Evolutionary conservation across 2,888 invertebrate species (phyloP).

Genomic region (Ditula angustiorana): DNA sequence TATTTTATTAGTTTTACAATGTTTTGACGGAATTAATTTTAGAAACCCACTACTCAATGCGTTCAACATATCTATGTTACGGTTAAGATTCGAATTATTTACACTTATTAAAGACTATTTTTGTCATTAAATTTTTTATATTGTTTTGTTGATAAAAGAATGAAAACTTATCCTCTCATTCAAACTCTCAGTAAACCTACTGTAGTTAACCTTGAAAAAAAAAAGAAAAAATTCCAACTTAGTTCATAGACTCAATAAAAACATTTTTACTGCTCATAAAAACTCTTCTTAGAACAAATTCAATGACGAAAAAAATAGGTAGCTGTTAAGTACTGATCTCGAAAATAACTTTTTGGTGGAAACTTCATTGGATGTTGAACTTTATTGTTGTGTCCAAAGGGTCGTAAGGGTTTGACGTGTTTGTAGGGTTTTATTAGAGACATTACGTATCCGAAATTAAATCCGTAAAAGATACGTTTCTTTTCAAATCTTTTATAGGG

Average conservation of each 20-base stretch:
- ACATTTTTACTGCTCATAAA: conserved; percentile 12
- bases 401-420: neutral
- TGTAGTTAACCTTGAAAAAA: too few relatives aligned
- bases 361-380: neutral
- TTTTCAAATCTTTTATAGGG: conserved; percentile 37
- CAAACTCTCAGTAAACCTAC: too few relatives aligned
- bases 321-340: neutral
- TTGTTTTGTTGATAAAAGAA: too few relatives aligned
- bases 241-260: conserved; percentile 1
- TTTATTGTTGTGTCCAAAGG: neutral
- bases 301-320: conserved; percentile 8
- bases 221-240: neutral
- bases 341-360: neutral
- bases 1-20: too few relatives aligned
- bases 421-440: conserved; percentile 13
- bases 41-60: too few relatives aligned
- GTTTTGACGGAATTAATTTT: too few relatives aligned
- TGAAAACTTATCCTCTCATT: too few relatives aligned
- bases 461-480: conserved; percentile 38
- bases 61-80: too few relatives aligned
- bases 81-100: too few relatives aligned
- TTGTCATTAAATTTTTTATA: too few relatives aligned
- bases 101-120: too few relatives aligned
- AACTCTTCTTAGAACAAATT: conserved; percentile 19
- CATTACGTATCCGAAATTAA: conserved; percentile 39